Conservation (phyloP, 53 echinoderm and acorn worm genomes). For the Glandiceps talaboti region DNA sequence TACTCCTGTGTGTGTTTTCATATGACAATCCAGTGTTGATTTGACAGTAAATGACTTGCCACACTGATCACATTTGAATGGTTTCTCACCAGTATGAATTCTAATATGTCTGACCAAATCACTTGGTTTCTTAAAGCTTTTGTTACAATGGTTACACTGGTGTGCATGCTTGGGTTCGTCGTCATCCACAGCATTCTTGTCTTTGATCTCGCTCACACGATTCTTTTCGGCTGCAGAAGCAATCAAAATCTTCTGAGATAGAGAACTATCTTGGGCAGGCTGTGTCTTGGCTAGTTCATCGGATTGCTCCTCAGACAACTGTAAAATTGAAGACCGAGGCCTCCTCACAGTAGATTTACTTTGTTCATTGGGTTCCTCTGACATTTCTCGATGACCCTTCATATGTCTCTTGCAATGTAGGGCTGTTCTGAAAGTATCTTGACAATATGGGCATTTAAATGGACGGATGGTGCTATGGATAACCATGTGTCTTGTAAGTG, state of each 20-base stretch:
- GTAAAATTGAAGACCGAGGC: slow-evolving; percentile 32
- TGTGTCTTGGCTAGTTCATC: slow-evolving; percentile 47
- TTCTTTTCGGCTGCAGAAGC: slow-evolving; percentile 70
- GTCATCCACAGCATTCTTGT: slow-evolving; percentile 49
- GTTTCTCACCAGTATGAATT: slow-evolving; percentile 93
- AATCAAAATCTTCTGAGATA: slow-evolving; percentile 78
- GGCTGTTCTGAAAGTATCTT: slow-evolving; percentile 46
- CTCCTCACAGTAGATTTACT: slow-evolving; percentile 20
- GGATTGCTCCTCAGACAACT: slow-evolving; percentile 64
- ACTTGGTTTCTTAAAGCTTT: slow-evolving; percentile 91
- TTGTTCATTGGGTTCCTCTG: slow-evolving; percentile 18
- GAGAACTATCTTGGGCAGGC: slow-evolving; percentile 52
- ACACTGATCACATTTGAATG: slow-evolving; percentile 76
- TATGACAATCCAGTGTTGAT: slow-evolving; percentile 76
- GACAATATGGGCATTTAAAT: slow-evolving; percentile 57
- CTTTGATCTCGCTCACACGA: slow-evolving; percentile 75
- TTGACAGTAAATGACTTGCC: slow-evolving; percentile 82
- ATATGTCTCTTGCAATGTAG: slow-evolving; percentile 77
- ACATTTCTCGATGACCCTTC: slow-evolving; percentile 42
- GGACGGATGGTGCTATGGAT: slow-evolving; percentile 59
- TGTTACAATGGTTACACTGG: slow-evolving; percentile 66
- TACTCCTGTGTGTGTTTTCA: slow-evolving; percentile 70
- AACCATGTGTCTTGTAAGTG: slow-evolving; percentile 73
- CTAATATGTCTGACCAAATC: slow-evolving; percentile 84
- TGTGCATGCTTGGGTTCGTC: slow-evolving; percentile 69